phyloP scores from a whole-genome alignment of 2,888 invertebrate genomes.

The Tanypteryx hageni region DNA sequence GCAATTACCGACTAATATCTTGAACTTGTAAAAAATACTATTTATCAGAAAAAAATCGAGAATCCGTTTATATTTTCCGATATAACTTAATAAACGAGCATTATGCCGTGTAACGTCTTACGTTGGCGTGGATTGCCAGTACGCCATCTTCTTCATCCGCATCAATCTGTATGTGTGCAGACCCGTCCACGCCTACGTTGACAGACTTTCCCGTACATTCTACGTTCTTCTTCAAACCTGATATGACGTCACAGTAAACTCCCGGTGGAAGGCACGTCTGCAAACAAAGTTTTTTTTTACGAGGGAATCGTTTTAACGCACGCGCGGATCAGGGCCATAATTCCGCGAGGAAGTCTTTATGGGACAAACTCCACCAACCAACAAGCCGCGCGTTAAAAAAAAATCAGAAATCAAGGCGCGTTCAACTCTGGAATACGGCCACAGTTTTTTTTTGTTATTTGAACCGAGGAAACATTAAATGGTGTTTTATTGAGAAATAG shows the following conservation, averaged over 20 bases:
- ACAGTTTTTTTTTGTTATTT: too few relatives aligned
- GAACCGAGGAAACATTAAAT: too few relatives aligned
- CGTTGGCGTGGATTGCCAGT: slow-evolving; percentile 71
- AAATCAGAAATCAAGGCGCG: too few relatives aligned
- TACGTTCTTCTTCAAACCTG: slow-evolving; percentile 71
- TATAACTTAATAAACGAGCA: too few relatives aligned
- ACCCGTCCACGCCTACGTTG: slow-evolving; percentile 72
- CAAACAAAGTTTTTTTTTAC: not conserved
- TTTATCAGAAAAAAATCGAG: too few relatives aligned
- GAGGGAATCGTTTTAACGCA: not conserved
- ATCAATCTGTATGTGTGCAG: slow-evolving; percentile 72
- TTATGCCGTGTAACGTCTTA: not conserved
- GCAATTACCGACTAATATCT: too few relatives aligned
- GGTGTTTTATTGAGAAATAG: too few relatives aligned
- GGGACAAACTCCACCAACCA: not conserved
- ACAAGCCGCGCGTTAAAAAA: too few relatives aligned
- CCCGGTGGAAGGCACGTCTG: slow-evolving; percentile 74
- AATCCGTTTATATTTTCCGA: too few relatives aligned
- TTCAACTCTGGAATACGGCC: too few relatives aligned
- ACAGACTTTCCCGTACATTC: slow-evolving; percentile 74
- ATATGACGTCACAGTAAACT: slow-evolving; percentile 77
- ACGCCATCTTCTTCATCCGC: slow-evolving; percentile 72
- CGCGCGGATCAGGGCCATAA: not conserved
- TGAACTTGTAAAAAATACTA: too few relatives aligned
- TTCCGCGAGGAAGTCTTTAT: not conserved